Conservation (phyloP, 2,113 vertebrate genomes). For the Thomomys bottae region DNA sequence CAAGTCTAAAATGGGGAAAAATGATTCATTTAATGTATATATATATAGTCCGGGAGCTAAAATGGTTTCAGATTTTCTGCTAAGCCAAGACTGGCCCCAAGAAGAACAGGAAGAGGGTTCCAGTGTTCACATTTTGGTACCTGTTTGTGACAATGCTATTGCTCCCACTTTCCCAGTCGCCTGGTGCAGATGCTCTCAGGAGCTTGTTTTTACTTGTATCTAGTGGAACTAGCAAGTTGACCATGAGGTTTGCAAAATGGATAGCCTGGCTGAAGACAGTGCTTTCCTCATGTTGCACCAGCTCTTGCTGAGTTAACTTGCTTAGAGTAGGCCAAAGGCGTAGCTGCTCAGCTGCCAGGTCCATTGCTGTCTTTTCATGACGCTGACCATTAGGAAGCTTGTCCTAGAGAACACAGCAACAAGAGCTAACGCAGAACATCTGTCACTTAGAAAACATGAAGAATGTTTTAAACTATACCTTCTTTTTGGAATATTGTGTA, state of each 20-base stretch:
- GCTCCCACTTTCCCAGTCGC: constrained; percentile 99
- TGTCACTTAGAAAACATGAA: constrained; percentile 24
- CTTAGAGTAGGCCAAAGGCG: constrained; percentile 92
- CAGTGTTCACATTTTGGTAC: constrained; percentile 73
- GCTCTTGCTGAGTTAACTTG: constrained; percentile 93
- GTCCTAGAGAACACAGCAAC: constrained; percentile 81
- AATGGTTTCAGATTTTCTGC: background rate
- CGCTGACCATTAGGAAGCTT: constrained; percentile 71
- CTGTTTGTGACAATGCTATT: constrained; percentile 98
- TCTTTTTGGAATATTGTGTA: constrained; percentile 11
- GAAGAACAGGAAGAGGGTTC: background rate
- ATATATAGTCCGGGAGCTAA: too few species aligned
- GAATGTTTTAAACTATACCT: background rate
- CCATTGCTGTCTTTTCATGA: constrained; percentile 95
- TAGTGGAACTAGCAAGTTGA: constrained; percentile 96
- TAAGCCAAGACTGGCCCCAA: background rate
- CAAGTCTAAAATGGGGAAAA: background rate
- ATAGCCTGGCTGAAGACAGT: constrained; percentile 99
- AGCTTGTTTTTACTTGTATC: constrained; percentile 98
- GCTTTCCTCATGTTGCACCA: constrained; percentile 97
- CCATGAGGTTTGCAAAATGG: constrained; percentile 99
- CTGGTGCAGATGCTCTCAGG: constrained; percentile 88
- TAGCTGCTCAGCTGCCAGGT: constrained; percentile 95
- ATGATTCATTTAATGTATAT: constrained; percentile 40
- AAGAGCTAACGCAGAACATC: constrained; percentile 30